phyloP scores from a whole-genome alignment of 2,113 vertebrate species.

The Motacilla tschutschensis region DNA sequence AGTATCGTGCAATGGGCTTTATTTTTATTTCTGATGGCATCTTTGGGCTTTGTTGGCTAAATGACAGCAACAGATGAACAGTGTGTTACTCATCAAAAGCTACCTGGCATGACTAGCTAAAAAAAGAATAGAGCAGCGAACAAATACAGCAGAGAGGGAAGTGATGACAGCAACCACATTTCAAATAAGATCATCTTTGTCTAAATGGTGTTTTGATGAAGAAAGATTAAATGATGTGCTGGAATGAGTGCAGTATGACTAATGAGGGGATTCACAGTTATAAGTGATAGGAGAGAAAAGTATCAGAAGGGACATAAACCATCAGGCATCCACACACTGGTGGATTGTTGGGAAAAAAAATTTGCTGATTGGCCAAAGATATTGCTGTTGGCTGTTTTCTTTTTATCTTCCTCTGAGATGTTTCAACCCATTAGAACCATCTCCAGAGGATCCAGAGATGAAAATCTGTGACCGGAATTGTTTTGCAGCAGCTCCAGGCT shows the following conservation, averaged over 20 bases:
- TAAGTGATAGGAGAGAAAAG: not conserved
- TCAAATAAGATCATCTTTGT: slow-evolving; percentile 20
- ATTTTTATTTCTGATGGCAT: not conserved
- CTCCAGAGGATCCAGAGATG: not conserved
- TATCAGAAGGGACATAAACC: slow-evolving; percentile 6
- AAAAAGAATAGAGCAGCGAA: not conserved
- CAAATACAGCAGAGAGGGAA: slow-evolving; percentile 12
- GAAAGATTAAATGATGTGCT: slow-evolving; percentile 31
- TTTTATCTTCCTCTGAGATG: not conserved
- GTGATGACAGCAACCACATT: slow-evolving; percentile 7
- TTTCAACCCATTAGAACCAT: not conserved
- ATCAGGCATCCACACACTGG: not conserved
- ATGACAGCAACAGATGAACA: not conserved
- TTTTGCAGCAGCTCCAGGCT: not conserved
- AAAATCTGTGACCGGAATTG: not conserved
- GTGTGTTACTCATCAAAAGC: slow-evolving; percentile 24
- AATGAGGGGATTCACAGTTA: slow-evolving; percentile 21
- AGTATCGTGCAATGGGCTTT: not conserved
- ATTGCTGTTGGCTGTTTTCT: not conserved
- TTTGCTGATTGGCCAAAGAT: not conserved
- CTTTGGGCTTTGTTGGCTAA: slow-evolving; percentile 19
- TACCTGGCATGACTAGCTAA: slow-evolving; percentile 3
- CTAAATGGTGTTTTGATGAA: slow-evolving; percentile 34
- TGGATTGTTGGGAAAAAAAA: not conserved
- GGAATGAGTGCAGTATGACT: slow-evolving; percentile 28